Conservation (phyloP, 2,797 vertebrate genomes). For the Serranus cabrilla region DNA sequence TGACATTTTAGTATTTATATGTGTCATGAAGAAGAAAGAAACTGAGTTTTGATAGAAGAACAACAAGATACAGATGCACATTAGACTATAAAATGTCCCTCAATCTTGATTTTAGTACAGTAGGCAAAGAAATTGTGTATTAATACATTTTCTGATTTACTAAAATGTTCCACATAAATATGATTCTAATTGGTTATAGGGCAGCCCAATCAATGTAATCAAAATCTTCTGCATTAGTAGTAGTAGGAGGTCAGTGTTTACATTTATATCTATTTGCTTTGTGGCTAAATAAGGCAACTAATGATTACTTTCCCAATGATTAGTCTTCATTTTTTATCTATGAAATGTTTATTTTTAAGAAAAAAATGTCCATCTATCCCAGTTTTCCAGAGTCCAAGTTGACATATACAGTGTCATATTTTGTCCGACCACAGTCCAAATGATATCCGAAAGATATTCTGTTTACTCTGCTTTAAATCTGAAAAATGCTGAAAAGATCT, state of each 20-base stretch:
- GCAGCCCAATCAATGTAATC: too few relatives aligned
- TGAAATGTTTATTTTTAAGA: background rate
- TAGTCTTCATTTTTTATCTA: background rate
- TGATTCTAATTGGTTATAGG: too few relatives aligned
- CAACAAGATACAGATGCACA: background rate
- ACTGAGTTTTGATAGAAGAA: background rate
- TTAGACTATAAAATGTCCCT: background rate
- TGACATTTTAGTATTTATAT: slow-evolving; percentile 57
- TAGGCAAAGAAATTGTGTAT: background rate
- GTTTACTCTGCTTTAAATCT: background rate
- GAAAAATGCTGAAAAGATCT: too few relatives aligned
- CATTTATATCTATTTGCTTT: slow-evolving; percentile 34
- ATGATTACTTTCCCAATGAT: too few relatives aligned
- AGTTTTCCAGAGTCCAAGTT: background rate
- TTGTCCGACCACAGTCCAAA: background rate
- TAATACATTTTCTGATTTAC: too few relatives aligned
- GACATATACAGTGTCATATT: background rate
- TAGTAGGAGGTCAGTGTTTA: slow-evolving; percentile 4
- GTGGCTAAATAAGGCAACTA: background rate
- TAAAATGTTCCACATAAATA: too few relatives aligned
- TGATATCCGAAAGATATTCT: background rate
- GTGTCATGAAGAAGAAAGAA: background rate
- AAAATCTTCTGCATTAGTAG: too few relatives aligned
- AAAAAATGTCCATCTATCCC: background rate
- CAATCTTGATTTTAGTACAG: background rate